Percentiles rank a stretch among this genome's conserved stretches.
Conservation (phyloP, 2,888 invertebrate species). For the Leptarthrus brevirostris region DNA sequence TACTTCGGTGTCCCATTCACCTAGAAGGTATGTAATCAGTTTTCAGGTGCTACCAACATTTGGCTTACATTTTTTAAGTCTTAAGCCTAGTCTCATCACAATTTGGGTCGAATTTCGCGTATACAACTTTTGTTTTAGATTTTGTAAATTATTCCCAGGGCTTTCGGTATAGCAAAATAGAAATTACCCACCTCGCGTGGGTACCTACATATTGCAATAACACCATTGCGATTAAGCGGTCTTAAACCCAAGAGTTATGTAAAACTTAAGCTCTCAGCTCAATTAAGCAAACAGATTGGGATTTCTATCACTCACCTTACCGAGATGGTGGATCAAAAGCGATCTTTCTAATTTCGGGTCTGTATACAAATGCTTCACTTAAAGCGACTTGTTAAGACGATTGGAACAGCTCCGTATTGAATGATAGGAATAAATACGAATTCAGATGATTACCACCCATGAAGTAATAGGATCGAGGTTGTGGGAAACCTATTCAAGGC, state of each 20-base stretch:
- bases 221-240: neutral
- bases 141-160: constrained; percentile 21
- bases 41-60: neutral
- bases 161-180: neutral
- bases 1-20: neutral
- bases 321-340: neutral
- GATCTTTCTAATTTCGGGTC: neutral
- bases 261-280: constrained; percentile 3
- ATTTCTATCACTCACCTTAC: neutral
- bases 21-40: neutral
- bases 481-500: constrained; percentile 14
- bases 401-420: neutral
- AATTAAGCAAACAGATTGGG: neutral
- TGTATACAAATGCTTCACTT: neutral
- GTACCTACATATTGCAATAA: constrained; percentile 12
- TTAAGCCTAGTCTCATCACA: neutral
- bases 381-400: neutral
- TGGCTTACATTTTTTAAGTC: neutral
- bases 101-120: neutral
- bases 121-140: neutral
- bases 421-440: neutral
- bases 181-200: constrained; percentile 33
- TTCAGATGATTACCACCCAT: neutral
- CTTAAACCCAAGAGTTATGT: neutral
- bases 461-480: constrained; percentile 28